Evolutionary conservation across 2,797 vertebrate genomes (phyloP), one percentile per base, ranked within the genome.

Genomic region (Lagodon rhomboides): DNA sequence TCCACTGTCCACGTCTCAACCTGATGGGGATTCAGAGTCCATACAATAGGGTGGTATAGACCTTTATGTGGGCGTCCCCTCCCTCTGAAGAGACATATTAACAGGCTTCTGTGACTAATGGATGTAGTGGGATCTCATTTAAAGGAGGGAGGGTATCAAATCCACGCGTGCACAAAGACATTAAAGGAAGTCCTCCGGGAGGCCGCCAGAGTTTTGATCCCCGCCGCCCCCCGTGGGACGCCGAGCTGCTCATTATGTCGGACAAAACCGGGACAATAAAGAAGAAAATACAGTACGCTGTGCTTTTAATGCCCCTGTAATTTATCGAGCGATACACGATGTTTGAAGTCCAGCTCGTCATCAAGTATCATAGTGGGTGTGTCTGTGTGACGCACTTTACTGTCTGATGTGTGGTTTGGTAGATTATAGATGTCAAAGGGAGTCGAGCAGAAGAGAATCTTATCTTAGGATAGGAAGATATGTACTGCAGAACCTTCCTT

Each of bases 81-180:
- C 83, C 73, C 78, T 84, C 83, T 82, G 79, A 69, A 51, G 77
- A 85, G 85, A 78, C 85, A 73, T 73, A 86, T 87, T 90, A 89
- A 86, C 77, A 25, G 83, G 73, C 89, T 41, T 73, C 73, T 91
- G 85, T 84, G 82, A 81, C 88, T 87, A 88, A 89, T 91, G 85
- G 92, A 86, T 88, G 86, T 83, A 83, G 85, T 73, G 71, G 75
- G 80, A 84, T 89, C 90, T 90, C 58, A 88, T 90, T 91, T 91
- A 83, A 89, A 87, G 84, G 76, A 75, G 69, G 73, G 63, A 85
- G 89, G 80, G 84, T 90, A 91, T 92, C 87, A 72, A 88, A 82
- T 90, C 87, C 87, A 79, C 72, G 8, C 59, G 16, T 53, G 56
- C 83, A 90, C 86, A 91, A 87, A 88, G 89, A 85, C 81, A 86